These are phyloP conservation scores for Threskiornis aethiopicus DNA, from an alignment of 2,797 vertebrate species.

Conservation along the genomic window DNA sequence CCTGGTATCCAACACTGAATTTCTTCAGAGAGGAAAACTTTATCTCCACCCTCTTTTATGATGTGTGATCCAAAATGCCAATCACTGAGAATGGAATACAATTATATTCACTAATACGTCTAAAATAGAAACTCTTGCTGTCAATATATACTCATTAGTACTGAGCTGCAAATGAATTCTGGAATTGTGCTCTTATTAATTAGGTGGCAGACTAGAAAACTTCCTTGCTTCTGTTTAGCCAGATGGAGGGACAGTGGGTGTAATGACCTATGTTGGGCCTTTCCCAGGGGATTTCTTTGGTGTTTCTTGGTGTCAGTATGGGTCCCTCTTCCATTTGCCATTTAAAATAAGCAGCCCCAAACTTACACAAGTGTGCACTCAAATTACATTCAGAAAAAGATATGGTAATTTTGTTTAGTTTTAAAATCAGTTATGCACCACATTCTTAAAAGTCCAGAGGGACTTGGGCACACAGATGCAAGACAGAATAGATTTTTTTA, in stretches of 20 bases:
- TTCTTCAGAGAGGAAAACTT: slow-evolving; percentile 59
- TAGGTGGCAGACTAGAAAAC: slow-evolving; percentile 66
- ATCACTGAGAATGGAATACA: slow-evolving; percentile 68
- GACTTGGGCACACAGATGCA: background rate
- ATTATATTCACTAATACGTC: slow-evolving; percentile 72
- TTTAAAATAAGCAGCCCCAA: slow-evolving; percentile 49
- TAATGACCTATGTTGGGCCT: slow-evolving; percentile 32
- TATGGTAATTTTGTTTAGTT: background rate
- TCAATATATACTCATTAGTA: slow-evolving; percentile 72
- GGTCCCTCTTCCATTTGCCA: slow-evolving; percentile 44
- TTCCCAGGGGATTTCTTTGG: slow-evolving; percentile 55
- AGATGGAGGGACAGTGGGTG: slow-evolving; percentile 53
- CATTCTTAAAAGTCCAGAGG: slow-evolving; percentile 12
- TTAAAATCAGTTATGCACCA: slow-evolving; percentile 46
- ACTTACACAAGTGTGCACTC: slow-evolving; percentile 31
- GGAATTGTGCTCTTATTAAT: slow-evolving; percentile 76
- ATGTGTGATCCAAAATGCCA: slow-evolving; percentile 72
- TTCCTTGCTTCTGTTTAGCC: slow-evolving; percentile 43
- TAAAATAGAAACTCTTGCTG: slow-evolving; percentile 73
- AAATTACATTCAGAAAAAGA: slow-evolving; percentile 55
- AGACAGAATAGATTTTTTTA: background rate
- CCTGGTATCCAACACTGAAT: slow-evolving; percentile 56
- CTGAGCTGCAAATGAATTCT: slow-evolving; percentile 70
- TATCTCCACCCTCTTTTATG: slow-evolving; percentile 61
- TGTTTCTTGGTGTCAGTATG: slow-evolving; percentile 6